Base-by-base conservation (phyloP, 2,113 vertebrate species). In the Leiothrix lutea region DNA sequence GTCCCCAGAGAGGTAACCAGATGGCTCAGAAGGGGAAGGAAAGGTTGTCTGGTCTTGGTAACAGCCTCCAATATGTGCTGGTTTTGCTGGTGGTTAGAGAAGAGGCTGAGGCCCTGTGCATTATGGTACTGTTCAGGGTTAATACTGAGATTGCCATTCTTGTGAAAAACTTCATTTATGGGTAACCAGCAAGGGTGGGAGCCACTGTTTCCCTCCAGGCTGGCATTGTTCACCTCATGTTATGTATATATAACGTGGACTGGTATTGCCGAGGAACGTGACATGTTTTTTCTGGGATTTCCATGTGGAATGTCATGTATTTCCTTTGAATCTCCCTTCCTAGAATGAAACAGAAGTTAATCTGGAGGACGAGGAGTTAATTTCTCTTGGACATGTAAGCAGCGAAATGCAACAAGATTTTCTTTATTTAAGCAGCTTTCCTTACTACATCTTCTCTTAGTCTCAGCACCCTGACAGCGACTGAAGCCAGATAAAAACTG, bases 291-390 rank as follows among this genome's bases (percentile, higher is more conserved):
- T 61, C 57, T 90, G 71, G 85, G 93, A 96, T 96, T 95, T 96
- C 88, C 90, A 90, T 16, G 54, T 84, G 95, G 96, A 95, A 96
- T 96, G 95, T 93, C 44, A 21, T 93, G 60, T 58, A 90, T 96
- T 97, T 97, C 95, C 95, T 94, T 93, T 28, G 2, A 69, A 86
- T 88, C 85, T 92, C 80, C 69, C 82, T 74, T 92, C 81, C 38
- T 48, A 14, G 60, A 83, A 57, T 4, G 18, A 84, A 97, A 85
- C 3, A 8, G 90, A 96, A 94, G 88, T 74, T 74, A 78, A 86
- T 88, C 38, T 19, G 53, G 47, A 88, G 88, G 74, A 80, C 3
- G 1, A 47, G 56, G 50, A 93, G 51, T 51, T 90, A 5, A 0
- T 70, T 94, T 73, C 79, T 66, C 62, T 83, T 56, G 44, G 38